Evolutionary conservation across 2,888 invertebrate genomes (phyloP).

Genomic region (Yponomeuta malinellus): DNA sequence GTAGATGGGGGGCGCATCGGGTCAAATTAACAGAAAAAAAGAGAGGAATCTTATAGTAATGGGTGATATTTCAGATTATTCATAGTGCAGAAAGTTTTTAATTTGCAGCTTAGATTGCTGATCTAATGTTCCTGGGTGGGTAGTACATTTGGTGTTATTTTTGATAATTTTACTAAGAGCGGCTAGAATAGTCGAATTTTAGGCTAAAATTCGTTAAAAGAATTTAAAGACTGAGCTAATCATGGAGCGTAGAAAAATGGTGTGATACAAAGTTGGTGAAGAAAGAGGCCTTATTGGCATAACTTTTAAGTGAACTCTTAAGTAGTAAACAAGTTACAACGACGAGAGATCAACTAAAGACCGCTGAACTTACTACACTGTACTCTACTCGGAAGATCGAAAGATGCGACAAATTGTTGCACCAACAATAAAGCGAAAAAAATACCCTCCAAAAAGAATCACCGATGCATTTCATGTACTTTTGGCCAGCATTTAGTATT

Average conservation of each 20-base stretch:
- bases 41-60: not conserved
- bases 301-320: too few species aligned
- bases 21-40: constrained; percentile 29
- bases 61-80: not conserved
- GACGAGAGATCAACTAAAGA: too few species aligned
- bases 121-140: not conserved
- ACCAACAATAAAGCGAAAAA: constrained; percentile 31
- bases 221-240: too few species aligned
- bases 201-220: too few species aligned
- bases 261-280: too few species aligned
- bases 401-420: not conserved
- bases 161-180: too few species aligned
- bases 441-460: constrained; percentile 50
- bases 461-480: constrained; percentile 52
- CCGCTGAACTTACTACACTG: not conserved
- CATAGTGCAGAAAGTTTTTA: not conserved
- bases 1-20: constrained; percentile 29
- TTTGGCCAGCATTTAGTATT: constrained; percentile 56
- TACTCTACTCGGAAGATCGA: not conserved
- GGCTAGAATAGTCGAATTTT: too few species aligned
- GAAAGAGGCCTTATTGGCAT: too few species aligned
- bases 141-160: not conserved
- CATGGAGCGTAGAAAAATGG: too few species aligned
- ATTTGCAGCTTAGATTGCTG: not conserved
- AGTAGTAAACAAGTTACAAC: too few species aligned